Percentiles rank a stretch among this genome's conserved stretches.
phyloP scores from a whole-genome alignment of 2,888 invertebrate species.

The Polydrusus tereticollis region DNA sequence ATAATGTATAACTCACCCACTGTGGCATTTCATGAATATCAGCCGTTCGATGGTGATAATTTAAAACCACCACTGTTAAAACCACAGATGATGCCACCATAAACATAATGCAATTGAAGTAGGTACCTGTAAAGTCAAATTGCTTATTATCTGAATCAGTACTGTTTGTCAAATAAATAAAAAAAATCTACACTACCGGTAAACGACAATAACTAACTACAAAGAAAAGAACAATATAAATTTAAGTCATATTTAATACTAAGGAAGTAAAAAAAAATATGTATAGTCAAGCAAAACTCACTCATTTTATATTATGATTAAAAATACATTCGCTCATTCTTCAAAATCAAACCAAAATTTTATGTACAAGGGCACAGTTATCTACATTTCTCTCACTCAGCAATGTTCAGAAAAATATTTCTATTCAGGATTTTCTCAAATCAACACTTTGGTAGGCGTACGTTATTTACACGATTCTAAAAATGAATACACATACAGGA shows the following conservation, averaged over 20 bases:
- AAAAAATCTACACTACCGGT: slow-evolving; percentile 5
- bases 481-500: too few relatives aligned
- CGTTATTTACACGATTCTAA: too few relatives aligned
- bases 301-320: slow-evolving; percentile 3
- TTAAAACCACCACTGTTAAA: slow-evolving; percentile 96
- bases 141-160: not conserved
- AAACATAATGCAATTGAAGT: slow-evolving; percentile 99
- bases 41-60: slow-evolving; percentile 97
- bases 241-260: not conserved
- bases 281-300: slow-evolving; percentile 18
- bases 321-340: not conserved
- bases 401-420: slow-evolving; percentile 13
- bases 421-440: slow-evolving; percentile 13
- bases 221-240: slow-evolving; percentile 49
- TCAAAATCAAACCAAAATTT: not conserved
- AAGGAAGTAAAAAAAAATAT: slow-evolving; percentile 12
- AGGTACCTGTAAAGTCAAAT: slow-evolving; percentile 77
- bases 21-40: slow-evolving; percentile 98
- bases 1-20: slow-evolving; percentile 80
- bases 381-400: slow-evolving; percentile 19
- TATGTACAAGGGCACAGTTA: slow-evolving; percentile 13
- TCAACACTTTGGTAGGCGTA: not conserved
- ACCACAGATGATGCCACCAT: slow-evolving; percentile 99
- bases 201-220: slow-evolving; percentile 20
- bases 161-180: not conserved